phyloP scores from a whole-genome alignment of 2,797 vertebrate species.

The Antrozous pallidus region DNA sequence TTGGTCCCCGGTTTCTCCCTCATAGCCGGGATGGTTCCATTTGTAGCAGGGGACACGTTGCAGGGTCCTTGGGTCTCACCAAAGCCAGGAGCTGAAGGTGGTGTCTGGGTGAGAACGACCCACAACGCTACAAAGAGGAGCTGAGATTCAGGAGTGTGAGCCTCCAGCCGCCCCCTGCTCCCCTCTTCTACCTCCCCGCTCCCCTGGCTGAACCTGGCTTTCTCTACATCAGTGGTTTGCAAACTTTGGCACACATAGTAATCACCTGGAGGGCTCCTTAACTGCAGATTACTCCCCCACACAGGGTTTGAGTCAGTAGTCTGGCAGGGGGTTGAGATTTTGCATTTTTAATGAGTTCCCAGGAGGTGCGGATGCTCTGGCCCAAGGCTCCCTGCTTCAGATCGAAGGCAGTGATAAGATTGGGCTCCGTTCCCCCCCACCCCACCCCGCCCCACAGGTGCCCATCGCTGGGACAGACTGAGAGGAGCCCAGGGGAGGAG shows the following conservation, averaged over 20 bases:
- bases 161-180: not conserved
- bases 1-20: not conserved
- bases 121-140: not conserved
- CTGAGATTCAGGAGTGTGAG: fast-evolving
- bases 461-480: not conserved
- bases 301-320: not conserved
- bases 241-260: not conserved
- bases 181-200: no score
- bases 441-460: no score
- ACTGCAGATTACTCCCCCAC: not conserved
- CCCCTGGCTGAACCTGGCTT: not conserved
- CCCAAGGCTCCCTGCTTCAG: not conserved
- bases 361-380: not conserved
- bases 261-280: not conserved
- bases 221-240: not conserved
- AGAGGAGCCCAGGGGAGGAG: not conserved
- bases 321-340: not conserved
- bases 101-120: not conserved
- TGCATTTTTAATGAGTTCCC: not conserved
- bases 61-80: not conserved
- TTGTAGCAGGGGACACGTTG: not conserved
- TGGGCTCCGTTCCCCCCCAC: no score
- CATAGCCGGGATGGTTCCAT: not conserved
- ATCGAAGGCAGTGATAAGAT: no score
- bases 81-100: not conserved